Evolutionary conservation across 2,113 vertebrate genomes (phyloP), one percentile per base, ranked within the genome.

Genomic region (Plestiodon gilberti): DNA sequence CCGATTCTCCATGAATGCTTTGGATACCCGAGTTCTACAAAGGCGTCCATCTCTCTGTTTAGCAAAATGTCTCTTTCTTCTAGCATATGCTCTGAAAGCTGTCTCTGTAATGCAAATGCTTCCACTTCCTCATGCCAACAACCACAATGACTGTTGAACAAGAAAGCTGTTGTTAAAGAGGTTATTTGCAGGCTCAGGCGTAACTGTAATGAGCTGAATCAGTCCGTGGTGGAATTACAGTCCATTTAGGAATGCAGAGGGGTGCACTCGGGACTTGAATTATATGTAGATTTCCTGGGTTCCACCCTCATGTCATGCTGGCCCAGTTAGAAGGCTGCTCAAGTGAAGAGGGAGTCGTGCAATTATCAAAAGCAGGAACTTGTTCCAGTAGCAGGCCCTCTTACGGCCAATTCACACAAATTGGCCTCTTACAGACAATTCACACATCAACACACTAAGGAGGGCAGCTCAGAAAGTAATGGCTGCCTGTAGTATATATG

Each of bases 121-220:
- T 84, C 52, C 87, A 89, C 83, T 88, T 43, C 88, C 57, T 75
- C 90, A 67, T 85, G 87, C 43, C 67, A 78, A 87, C 88, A 88
- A 82, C 84, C 30, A 2, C 86, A 62, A 3, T 25, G 64, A 38
- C 62, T 25, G 89, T 57, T 82, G 93, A 88, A 76, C 0, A 0
- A 86, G 78, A 89, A 91, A 90, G 59, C 65, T 89, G 86, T 79
- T 13, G 0, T 81, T 93, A 62, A 81, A 61, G 83, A 0, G 10
- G 48, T 82, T 0, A 0, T 82, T 92, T 89, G 76, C 89, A 90
- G 84, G 28, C 83, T 57, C 2, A 81, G 90, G 28, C 88, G 78
- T 75, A 87, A 92, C 91, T 90, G 74, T 84, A 85, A 33, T 17
- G 79, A 62, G 91, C 81, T 70, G 89, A 92, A 92, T 80, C 90